Conservation (phyloP, 2,797 vertebrate genomes). For the Cirrhinus mrigala region DNA sequence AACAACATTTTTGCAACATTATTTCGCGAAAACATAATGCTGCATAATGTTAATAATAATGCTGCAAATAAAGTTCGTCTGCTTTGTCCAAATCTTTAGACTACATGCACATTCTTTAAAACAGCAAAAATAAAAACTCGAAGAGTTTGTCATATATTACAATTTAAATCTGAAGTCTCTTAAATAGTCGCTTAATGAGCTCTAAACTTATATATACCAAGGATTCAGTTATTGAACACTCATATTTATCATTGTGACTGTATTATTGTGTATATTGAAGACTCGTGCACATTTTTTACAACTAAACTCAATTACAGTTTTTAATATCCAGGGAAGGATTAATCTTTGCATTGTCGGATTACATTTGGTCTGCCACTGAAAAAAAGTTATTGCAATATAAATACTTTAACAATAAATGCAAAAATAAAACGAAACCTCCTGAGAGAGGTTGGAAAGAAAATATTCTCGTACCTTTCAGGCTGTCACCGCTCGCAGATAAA, state of each 20-base stretch:
- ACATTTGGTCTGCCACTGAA: not conserved
- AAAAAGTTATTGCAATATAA: not conserved
- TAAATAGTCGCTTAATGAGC: not conserved
- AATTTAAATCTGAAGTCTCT: not conserved
- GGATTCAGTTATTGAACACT: not conserved
- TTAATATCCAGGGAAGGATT: not conserved
- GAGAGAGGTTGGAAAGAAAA: not conserved
- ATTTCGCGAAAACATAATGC: not conserved
- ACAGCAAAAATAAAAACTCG: not conserved
- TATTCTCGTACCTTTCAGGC: not conserved
- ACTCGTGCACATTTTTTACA: not conserved
- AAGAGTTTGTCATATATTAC: not conserved
- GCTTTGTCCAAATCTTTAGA: not conserved
- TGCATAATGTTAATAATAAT: not conserved
- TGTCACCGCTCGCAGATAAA: conserved; percentile 6
- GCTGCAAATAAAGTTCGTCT: no score
- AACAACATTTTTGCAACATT: not conserved
- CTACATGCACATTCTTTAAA: not conserved
- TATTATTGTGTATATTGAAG: not conserved
- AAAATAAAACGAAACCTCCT: not conserved
- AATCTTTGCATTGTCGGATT: not conserved
- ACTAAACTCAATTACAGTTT: not conserved
- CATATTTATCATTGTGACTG: not conserved
- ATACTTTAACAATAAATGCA: not conserved
- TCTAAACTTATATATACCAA: not conserved